Base-by-base conservation (phyloP, 2,888 invertebrate genomes). In the Cephus runcator region DNA sequence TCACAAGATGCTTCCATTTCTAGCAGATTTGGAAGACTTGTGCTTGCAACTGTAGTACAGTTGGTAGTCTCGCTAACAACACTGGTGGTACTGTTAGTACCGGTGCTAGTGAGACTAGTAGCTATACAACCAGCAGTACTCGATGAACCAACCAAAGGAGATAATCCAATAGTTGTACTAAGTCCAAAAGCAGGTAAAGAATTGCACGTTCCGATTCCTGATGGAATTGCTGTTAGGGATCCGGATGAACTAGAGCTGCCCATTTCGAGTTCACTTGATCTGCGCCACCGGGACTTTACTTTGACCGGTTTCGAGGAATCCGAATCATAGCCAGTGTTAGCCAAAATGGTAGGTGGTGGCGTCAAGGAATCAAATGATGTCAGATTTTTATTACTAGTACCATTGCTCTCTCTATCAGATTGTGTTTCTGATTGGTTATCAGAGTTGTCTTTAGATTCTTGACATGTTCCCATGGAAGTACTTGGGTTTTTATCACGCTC, bases 221-320 rank as follows among this genome's bases (percentile, higher is more conserved):
- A 23, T 23, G 56, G 56, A 56, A 23, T 23, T 56, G 56, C 56
- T 56, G 56, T 56, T 23, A 56, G 23, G 15, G 71, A 71, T 71
- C 71, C 71, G 15, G 71, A 71, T 4, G 82, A 82, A 77, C 82
- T 82, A 11, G 88, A 85, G 74, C 89, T 87, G 56, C 91, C 91
- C 94, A 95, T 95, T 90, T 96, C 96, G 78, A 96, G 91, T 87
- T 96, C 96, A 90, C 95, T 95, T 1, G 95, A 96, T 81, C 96
- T 92, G 79, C 96, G 92, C 96, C 96, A 96, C 15, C 96, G 93
- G 15, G 96, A 96, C 88, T 96, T 96, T 0, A 96, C 96, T 92
- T 96, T 96, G 0, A 96, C 95, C 1, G 96, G 96, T 92, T 95
- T 95, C 77, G 90, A 89, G 4, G 90, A 88, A 73, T 91, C 91